Evolutionary conservation across 2,113 vertebrate species (phyloP), one percentile per base, ranked within the genome.

Genomic region (Poecilia latipinna): DNA sequence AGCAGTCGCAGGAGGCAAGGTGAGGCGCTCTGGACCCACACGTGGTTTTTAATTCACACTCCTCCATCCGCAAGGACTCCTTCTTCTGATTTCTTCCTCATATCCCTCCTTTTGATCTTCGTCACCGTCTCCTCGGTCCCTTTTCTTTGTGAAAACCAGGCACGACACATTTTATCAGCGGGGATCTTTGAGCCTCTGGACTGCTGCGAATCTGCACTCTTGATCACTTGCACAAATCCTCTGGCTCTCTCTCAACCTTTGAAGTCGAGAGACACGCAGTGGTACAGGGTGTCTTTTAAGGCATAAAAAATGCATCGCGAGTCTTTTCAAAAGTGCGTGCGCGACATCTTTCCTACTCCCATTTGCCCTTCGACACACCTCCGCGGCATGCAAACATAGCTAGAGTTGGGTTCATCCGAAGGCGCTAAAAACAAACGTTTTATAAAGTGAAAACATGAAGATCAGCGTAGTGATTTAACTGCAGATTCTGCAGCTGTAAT

Each of bases 1-100:
- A 99, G 97, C 82, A 96, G 95, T 93, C 96, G 98, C 54, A 94
- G 98, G 87, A 96, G 97, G 80, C 98, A 99, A 96, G 98, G 98
- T 98, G 96, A 79, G 88, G 66, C 0, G 3, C 5, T 0, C 33
- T 33, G 22, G 65, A 51, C 68, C 69, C 22, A 17, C 57, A 64
- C 65, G 68, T 17, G 12, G 48, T 37, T 31, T 42, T 12, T 31
- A 6, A 19, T 65, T 28, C 60, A 8, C 1, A 24, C 54, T 39
- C 7, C 68, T 72, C 31, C 51, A 26, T 82, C 72, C 72, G 48
- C 13, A 8, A 26, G 12, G 61, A 26, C 3, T 28, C 37, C n/a
- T 32, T 32, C 44, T 51, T 42, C 33, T 5, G 26, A 62, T 63
- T 79, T 31, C 31, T 48, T 29, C 57, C 57, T 48, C 4, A 5